phyloP scores from a whole-genome alignment of 2,113 vertebrate species.

The Sus scrofa region DNA sequence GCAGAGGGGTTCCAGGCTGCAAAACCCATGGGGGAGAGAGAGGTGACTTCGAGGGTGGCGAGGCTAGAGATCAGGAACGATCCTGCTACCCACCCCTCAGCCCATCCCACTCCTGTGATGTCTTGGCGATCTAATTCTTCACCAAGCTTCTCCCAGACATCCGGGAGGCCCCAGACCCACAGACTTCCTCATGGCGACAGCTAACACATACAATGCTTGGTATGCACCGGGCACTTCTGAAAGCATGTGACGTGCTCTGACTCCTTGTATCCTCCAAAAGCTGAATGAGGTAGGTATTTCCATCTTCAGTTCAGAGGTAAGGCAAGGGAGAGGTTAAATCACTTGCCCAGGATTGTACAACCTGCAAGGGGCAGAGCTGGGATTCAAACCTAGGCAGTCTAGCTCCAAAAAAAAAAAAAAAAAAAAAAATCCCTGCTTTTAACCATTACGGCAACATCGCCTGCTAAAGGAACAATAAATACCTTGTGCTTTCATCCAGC shows the following conservation, averaged over 20 bases:
- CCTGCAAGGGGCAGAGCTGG: not conserved
- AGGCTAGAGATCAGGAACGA: not conserved
- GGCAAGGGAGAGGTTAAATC: not conserved
- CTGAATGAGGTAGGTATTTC: not conserved
- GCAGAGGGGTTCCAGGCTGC: not conserved
- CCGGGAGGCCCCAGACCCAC: not conserved
- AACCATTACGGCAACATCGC: not conserved
- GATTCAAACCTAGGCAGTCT: not conserved
- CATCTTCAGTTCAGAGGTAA: slow-evolving; percentile 17
- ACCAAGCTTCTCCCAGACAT: not conserved
- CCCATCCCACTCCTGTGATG: not conserved
- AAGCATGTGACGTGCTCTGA: slow-evolving; percentile 13
- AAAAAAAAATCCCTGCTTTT: not conserved
- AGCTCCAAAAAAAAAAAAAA: not conserved
- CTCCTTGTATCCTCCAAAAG: slow-evolving; percentile 16
- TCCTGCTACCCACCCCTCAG: too few relatives aligned
- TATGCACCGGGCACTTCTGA: not conserved
- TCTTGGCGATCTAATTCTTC: not conserved
- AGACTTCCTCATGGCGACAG: not conserved
- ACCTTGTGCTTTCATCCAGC: not conserved
- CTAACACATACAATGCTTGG: not conserved
- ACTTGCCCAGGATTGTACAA: slow-evolving; percentile 17
- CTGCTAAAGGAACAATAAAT: not conserved
- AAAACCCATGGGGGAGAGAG: not conserved
- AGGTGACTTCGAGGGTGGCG: not conserved